Evolutionary conservation across 2,888 invertebrate genomes (phyloP).

Genomic region (Sinopyrophorus schimmeli): DNA sequence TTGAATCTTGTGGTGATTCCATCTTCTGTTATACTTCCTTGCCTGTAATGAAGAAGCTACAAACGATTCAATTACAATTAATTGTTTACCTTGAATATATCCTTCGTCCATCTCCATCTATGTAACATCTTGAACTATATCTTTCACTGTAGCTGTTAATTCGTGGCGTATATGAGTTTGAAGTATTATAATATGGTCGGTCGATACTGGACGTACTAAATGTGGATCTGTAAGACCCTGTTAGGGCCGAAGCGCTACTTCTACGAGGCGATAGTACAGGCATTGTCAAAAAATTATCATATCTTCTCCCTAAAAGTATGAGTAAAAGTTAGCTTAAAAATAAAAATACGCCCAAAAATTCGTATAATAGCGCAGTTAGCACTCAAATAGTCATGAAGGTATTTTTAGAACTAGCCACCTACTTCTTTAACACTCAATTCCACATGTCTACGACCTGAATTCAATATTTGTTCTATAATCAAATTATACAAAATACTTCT

Average conservation of each 20-base stretch:
- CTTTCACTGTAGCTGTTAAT: slow-evolving; percentile 58
- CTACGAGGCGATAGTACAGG: slow-evolving; percentile 64
- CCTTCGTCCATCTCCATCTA: slow-evolving; percentile 61
- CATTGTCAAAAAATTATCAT: slow-evolving; percentile 49
- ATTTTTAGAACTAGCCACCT: slow-evolving; percentile 37
- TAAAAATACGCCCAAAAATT: slow-evolving; percentile 19
- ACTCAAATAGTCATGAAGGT: slow-evolving; percentile 31
- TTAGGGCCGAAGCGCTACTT: slow-evolving; percentile 52
- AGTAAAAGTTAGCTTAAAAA: slow-evolving; percentile 2
- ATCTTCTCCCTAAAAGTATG: slow-evolving; percentile 1
- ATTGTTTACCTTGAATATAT: slow-evolving; percentile 53
- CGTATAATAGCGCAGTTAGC: slow-evolving; percentile 22
- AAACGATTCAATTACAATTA: too few relatives aligned
- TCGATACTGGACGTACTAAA: slow-evolving; percentile 59
- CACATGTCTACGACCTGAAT: slow-evolving; percentile 17
- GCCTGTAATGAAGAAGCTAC: slow-evolving; percentile 41
- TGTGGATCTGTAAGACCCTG: slow-evolving; percentile 57
- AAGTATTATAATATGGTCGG: slow-evolving; percentile 60
- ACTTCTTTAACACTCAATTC: slow-evolving; percentile 19
- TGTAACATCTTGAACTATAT: slow-evolving; percentile 59
- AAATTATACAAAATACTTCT: too few relatives aligned
- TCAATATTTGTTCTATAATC: slow-evolving; percentile 2
- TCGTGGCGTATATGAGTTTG: slow-evolving; percentile 54
- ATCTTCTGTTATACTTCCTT: slow-evolving; percentile 54
- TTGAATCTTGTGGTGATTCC: slow-evolving; percentile 54